These are phyloP conservation scores for Epicampocera succincta DNA, from an alignment of 2,888 invertebrate genomes.

Conservation along the genomic window DNA sequence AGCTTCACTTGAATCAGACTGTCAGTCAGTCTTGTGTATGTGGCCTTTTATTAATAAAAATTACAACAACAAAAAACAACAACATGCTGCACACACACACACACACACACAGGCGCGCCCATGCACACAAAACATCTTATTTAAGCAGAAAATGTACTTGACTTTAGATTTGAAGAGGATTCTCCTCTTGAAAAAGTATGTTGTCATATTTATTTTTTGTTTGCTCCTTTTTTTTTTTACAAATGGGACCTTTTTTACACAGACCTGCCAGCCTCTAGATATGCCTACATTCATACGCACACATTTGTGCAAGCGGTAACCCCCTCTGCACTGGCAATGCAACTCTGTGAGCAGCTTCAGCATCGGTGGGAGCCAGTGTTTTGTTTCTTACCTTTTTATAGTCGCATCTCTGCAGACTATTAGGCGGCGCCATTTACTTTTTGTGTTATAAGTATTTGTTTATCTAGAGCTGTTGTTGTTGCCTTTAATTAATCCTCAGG, in stretches of 20 bases:
- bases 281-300: no score
- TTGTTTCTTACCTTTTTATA: background rate
- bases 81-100: background rate
- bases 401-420: constrained; percentile 1
- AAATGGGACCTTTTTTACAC: constrained; percentile 24
- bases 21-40: background rate
- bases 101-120: background rate
- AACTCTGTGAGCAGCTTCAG: background rate
- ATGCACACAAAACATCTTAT: constrained; percentile 38
- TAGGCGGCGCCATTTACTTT: constrained; percentile 9
- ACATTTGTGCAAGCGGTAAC: no score
- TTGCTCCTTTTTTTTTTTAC: constrained; percentile 2
- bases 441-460: constrained; percentile 30
- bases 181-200: constrained; percentile 53
- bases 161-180: constrained; percentile 65
- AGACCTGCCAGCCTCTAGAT: background rate
- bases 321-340: background rate
- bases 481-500: constrained; percentile 66
- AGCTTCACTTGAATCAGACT: background rate
- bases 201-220: constrained; percentile 61
- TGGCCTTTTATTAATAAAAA: constrained; percentile 17
- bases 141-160: constrained; percentile 61
- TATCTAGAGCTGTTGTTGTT: constrained; percentile 50
- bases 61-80: constrained; percentile 22
- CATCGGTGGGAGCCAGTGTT: constrained; percentile 4